Base-by-base conservation (phyloP, 2,888 invertebrate species). In the Agrilus mali region DNA sequence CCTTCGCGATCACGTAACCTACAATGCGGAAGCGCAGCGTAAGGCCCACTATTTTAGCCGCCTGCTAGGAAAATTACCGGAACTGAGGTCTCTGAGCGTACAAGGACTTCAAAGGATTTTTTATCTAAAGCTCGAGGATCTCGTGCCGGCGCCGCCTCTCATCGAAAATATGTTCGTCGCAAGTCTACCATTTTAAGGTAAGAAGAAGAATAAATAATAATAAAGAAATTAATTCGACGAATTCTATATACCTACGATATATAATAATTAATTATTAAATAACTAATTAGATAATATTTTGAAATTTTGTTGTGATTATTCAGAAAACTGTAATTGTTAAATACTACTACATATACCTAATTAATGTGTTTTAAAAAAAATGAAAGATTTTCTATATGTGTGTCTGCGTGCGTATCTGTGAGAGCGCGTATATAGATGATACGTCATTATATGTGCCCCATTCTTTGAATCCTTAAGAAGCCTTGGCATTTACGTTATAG, bases 101-200 rank as follows among this genome's bases (percentile, higher is more conserved):
- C 93, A 94, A 66, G 95, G 94, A 45, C 77, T 93, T 48, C 93
- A 94, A 69, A 77, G 93, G 63, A 90, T 95, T 69, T 92, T 92
- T 72, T 93, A 92, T 70, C 73, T 93, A 56, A 94, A 93, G 67
- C 73, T 93, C 42, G 92, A 93, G 68, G 92, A 92, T 66, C 72
- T 90, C 58, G 89, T 90, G 48, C 89, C 90, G 17, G 88, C 90
- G 45, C 93, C 94, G 40, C 86, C 89, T 10, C 78, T 92, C 55
- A 92, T 95, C 62, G 94, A 94, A 69, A 92, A 87, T 66, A 87
- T 94, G 86, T 95, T 93, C 68, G 86, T 89, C 59, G 85, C 90
- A 63, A 92, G 88, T 70, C 77, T 95, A 64, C 95, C 95, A 55
- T 94, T 93, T 69, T 94, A 82, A 75, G 35, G 20, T 38, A 41